Base-by-base conservation (phyloP, 2,888 invertebrate species). In the Hyposoter didymator region DNA sequence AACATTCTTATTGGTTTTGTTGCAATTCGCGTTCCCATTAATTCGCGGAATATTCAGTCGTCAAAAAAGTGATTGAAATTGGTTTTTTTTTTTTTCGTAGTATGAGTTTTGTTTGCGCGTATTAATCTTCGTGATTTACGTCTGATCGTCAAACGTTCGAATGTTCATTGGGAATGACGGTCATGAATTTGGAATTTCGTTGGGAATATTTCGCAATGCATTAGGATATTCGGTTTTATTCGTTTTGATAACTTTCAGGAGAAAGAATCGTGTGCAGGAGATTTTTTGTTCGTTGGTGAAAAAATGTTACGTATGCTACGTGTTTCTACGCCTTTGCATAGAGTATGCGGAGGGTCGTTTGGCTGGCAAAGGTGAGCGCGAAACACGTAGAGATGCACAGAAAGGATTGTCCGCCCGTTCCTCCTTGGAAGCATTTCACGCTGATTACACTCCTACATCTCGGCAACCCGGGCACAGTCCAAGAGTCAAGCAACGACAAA, bases 391-490 rank as follows among this genome's bases (percentile, higher is more conserved):
- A 88, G 89, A 89, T 87, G 87, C 87, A 74, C 78, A 86, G 86
- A 87, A 87, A 89, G 89, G 87, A 88, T 89, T 88, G 87, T 88
- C 35, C 70, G 19, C 47, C 47, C 70, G 32, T 32, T 39, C 28
- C 55, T 35, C 45, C 28, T 70, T 67, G 55, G 89, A 88, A 90
- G 89, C 90, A 90, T 91, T 91, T 91, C 89, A 90, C 88, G 88
- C 89, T 91, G 90, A 91, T 91, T 91, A 91, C 90, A 89, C 89
- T 88, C 84, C 52, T 82, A 87, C 88, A 82, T 78, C 67, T 78
- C 81, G 59, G 43, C 55, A 67, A 45, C n/a, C 19, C 73, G 17
- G 47, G 64, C 62, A 45, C 22, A 52, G 62, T 78, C 88, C 84
- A 85, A 82, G 88, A 79, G 74, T 80, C 70, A 76, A 59, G 28